Evolutionary conservation across 2,888 invertebrate genomes (phyloP).

Genomic region (Brachyptera putata): DNA sequence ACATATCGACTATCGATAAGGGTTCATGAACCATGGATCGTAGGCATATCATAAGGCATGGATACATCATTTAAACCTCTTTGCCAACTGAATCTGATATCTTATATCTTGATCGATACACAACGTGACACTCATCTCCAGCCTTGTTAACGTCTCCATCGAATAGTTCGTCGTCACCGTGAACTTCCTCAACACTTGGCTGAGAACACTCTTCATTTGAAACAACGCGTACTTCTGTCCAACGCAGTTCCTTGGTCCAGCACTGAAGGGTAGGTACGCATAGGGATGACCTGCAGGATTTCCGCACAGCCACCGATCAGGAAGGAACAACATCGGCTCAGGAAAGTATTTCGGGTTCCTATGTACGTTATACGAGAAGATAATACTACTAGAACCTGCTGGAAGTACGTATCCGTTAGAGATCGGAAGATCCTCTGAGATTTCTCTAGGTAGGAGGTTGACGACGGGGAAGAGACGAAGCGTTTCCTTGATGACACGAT

Average conservation of each 20-base stretch:
- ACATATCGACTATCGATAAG: no score
- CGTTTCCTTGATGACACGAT: slow-evolving; percentile 32
- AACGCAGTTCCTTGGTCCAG: slow-evolving; percentile 32
- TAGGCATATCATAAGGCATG: no score
- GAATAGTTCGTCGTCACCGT: slow-evolving; percentile 9
- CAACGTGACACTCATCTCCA: slow-evolving; percentile 4
- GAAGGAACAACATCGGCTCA: slow-evolving; percentile 29
- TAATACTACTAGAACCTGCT: slow-evolving; percentile 26
- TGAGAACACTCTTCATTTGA: slow-evolving; percentile 32
- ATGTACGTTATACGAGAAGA: slow-evolving; percentile 26
- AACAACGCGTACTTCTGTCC: slow-evolving; percentile 34
- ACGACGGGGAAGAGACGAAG: slow-evolving; percentile 31
- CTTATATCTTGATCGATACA: slow-evolving; percentile 2
- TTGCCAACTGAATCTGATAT: not conserved
- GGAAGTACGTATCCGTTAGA: slow-evolving; percentile 22
- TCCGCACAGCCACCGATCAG: slow-evolving; percentile 29
- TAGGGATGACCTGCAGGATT: slow-evolving; percentile 27
- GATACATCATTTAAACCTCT: no score
- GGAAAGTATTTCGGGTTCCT: slow-evolving; percentile 28
- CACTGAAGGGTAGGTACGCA: slow-evolving; percentile 32
- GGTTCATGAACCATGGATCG: no score
- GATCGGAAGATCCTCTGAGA: slow-evolving; percentile 23
- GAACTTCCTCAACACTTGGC: slow-evolving; percentile 29
- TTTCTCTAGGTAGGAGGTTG: slow-evolving; percentile 25
- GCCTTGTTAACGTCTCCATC: not conserved